These are phyloP conservation scores for Propithecus deckenii DNA, from an alignment of 2,797 vertebrate species.

Conservation along the genomic window DNA sequence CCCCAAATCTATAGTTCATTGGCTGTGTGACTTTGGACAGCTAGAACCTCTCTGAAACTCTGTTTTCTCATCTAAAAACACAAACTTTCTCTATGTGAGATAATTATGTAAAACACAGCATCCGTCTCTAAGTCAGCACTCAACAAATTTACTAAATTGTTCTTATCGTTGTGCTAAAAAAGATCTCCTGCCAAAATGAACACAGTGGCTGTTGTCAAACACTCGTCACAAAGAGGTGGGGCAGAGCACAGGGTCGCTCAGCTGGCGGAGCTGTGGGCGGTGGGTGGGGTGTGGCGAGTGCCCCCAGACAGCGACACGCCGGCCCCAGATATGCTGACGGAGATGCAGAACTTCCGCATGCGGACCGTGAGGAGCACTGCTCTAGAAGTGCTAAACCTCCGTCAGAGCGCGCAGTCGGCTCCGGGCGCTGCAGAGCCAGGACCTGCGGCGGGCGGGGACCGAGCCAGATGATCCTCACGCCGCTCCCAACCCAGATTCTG, in stretches of 20 bases:
- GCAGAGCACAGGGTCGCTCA: too few relatives aligned
- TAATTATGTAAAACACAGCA: neutral
- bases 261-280: accelerated
- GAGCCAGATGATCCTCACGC: accelerated
- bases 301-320: accelerated
- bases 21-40: neutral
- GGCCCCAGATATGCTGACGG: accelerated
- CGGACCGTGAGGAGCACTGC: accelerated
- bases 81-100: neutral
- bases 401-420: accelerated
- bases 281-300: neutral
- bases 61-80: neutral
- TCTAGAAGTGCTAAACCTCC: accelerated
- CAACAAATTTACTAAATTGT: neutral
- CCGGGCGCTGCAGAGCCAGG: accelerated
- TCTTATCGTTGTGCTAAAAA: neutral
- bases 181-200: neutral
- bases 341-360: accelerated
- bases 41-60: neutral
- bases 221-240: accelerated
- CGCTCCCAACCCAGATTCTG: accelerated
- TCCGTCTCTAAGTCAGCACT: neutral
- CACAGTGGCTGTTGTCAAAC: too few relatives aligned
- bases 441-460: accelerated
- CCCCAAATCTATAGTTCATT: accelerated